Evolutionary conservation across 2,113 vertebrate species (phyloP).

Genomic region (Tachycineta bicolor): DNA sequence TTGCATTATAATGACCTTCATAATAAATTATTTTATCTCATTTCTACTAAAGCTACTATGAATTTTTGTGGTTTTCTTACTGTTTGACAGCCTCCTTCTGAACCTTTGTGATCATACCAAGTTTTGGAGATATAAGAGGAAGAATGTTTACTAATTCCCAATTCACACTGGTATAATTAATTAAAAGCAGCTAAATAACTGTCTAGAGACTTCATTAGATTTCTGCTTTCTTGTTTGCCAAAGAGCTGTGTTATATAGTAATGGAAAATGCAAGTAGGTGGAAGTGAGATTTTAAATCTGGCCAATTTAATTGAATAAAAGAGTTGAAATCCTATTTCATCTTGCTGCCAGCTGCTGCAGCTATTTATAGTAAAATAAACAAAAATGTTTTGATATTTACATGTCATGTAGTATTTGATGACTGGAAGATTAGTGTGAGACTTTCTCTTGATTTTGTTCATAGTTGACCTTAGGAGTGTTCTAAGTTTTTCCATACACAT

Average conservation of each 20-base stretch:
- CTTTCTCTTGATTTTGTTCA: not conserved
- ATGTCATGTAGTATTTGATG: not conserved
- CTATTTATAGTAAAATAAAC: conserved; percentile 15
- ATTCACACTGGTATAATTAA: conserved; percentile 27
- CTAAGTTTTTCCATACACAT: not conserved
- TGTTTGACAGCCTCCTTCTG: not conserved
- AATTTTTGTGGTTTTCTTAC: not conserved
- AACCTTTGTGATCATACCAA: not conserved
- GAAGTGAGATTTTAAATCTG: conserved; percentile 33
- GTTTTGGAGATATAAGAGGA: not conserved
- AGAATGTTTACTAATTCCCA: conserved; percentile 11
- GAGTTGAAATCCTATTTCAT: conserved; percentile 5
- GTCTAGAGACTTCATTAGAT: conserved; percentile 21
- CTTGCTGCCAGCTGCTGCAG: not conserved
- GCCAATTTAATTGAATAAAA: conserved; percentile 37
- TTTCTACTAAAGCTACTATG: not conserved
- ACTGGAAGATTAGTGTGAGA: not conserved
- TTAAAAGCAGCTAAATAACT: conserved; percentile 45
- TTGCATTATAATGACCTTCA: not conserved
- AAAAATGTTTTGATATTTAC: not conserved
- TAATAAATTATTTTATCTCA: not conserved
- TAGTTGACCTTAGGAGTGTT: not conserved
- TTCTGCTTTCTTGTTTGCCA: conserved; percentile 12
- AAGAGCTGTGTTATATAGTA: not conserved
- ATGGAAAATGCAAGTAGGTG: not conserved